Evolutionary conservation across 2,113 vertebrate species (phyloP).

Genomic region (Marcusenius ussheri): DNA sequence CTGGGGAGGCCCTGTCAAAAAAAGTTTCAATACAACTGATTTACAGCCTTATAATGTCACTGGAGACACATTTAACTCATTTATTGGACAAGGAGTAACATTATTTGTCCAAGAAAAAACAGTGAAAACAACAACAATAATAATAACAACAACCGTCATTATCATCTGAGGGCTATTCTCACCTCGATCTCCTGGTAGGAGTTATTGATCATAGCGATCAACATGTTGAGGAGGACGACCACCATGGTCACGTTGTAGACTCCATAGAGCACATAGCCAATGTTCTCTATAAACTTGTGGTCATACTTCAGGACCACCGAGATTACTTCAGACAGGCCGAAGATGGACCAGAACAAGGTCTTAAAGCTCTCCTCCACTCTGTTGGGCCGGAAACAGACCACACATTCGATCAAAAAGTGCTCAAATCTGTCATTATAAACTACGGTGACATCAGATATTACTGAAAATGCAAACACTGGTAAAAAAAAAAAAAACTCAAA

Average conservation of each 20-base stretch:
- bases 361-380: conserved; percentile 98
- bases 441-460: neutral
- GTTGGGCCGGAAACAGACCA: conserved; percentile 44
- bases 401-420: conserved; percentile 16
- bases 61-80: neutral
- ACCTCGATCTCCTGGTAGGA: conserved; percentile 99
- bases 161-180: conserved; percentile 30
- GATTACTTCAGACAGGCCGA: conserved; percentile 92
- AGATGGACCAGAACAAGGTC: conserved; percentile 97
- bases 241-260: conserved; percentile 98
- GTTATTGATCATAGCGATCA: conserved; percentile 99
- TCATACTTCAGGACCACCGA: conserved; percentile 97
- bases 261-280: conserved; percentile 90
- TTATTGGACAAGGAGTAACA: neutral
- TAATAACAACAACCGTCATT: neutral
- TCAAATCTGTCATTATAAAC: neutral
- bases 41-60: neutral
- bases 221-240: conserved; percentile 95
- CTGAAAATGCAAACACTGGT: neutral
- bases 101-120: neutral
- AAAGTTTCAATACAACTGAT: neutral
- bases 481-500: neutral
- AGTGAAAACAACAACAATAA: neutral
- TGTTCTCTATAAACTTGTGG: conserved; percentile 98
- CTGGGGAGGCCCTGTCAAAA: neutral